Evolutionary conservation across 2,113 vertebrate species (phyloP), one percentile per base, ranked within the genome.

Genomic region (Eurypyga helias): DNA sequence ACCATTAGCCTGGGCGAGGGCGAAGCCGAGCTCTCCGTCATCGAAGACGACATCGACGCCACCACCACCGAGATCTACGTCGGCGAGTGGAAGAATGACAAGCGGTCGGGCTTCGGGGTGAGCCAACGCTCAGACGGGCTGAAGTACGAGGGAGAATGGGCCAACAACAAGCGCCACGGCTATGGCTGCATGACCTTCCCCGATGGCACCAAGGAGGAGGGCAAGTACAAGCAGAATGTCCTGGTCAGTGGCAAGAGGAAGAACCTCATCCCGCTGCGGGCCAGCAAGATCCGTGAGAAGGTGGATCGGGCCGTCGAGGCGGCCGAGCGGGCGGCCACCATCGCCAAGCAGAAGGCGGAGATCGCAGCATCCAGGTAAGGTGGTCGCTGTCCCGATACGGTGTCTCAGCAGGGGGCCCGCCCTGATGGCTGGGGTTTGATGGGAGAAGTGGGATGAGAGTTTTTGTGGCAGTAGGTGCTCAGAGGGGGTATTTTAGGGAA

Each of bases 171-270:
- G 92, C 98, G 99, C 54, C 99, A 99, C 1, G 99, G 99, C 34
- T 99, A 99, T 6, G 99, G 99, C 65, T 99, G 99, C 98, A 99
- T 99, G 98, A 99, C 99, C 77, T 99, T 99, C 97, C 99, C 99
- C 0, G 99, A 99, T 0, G 99, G 99, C 96, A 99, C 99, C 93
- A 99, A 99, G 97, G 99, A 99, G 97, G 99, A 99, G 94, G 99
- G 99, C 71, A 99, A 99, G 97, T 99, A 99, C 98, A 99, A 99
- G 97, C 99, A 99, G 98, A 99, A 99, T 19, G 91, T 98, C 45
- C 98, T 99, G 65, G 99, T 99, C 89, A 99, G 99, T 26, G 99
- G 99, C 71, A 99, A 99, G 93, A 98, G 99, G 96, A 99, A 99
- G 98, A 99, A 99, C 98, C 98, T 99, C 78, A 99, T 99, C 97